Conservation (phyloP, 1,140 invertebrate species). For the Steinernema khuongi region DNA sequence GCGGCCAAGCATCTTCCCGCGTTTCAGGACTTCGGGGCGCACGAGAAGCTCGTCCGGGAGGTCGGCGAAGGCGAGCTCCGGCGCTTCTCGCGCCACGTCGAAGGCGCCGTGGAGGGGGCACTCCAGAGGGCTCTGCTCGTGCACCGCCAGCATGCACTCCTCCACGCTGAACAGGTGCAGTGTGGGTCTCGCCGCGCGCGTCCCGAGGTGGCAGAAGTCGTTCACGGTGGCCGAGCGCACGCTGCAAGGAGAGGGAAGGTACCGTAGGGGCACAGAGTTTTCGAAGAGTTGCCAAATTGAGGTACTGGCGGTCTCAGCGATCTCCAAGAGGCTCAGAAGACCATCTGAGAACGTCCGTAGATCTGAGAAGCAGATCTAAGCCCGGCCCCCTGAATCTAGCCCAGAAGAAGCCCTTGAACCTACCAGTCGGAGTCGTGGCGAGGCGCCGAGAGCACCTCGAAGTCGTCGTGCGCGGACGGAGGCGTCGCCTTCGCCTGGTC, state of each 20-base stretch:
- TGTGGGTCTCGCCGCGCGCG: neutral
- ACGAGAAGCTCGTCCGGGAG: conserved; percentile 74
- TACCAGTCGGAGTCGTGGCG: conserved; percentile 50
- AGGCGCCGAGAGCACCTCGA: conserved; percentile 13
- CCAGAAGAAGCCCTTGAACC: conserved; percentile 37
- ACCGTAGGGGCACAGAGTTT: conserved; percentile 13
- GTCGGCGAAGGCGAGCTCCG: conserved; percentile 80
- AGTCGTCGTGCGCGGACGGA: conserved; percentile 25
- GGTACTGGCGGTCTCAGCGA: no score
- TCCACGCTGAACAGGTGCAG: conserved; percentile 73
- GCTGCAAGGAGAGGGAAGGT: conserved; percentile 28
- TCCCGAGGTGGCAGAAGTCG: conserved; percentile 25
- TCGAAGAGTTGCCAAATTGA: no score
- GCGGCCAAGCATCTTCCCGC: conserved; percentile 76
- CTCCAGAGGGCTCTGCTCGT: conserved; percentile 65
- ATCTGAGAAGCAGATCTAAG: no score
- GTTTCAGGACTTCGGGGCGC: conserved; percentile 71
- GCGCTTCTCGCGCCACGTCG: conserved; percentile 71
- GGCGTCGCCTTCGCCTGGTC: conserved; percentile 19
- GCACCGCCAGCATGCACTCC: conserved; percentile 83
- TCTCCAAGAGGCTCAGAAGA: no score
- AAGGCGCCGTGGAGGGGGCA: conserved; percentile 74
- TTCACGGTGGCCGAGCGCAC: conserved; percentile 20
- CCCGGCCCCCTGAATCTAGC: no score
- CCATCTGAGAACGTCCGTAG: no score